Conservation (phyloP, 2,888 invertebrate genomes). For the Crepidodera aurea region DNA sequence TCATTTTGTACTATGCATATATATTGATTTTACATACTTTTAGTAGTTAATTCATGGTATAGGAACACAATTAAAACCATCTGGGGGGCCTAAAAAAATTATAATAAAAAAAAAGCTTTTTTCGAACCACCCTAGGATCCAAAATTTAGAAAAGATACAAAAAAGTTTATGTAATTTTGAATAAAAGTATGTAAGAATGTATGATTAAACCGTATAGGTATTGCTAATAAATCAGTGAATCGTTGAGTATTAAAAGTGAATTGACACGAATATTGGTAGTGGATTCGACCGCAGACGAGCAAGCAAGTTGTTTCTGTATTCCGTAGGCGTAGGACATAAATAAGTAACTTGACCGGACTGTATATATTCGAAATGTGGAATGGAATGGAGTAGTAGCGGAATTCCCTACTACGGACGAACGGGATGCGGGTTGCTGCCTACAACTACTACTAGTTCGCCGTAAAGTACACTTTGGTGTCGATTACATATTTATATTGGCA, state of each 20-base stretch:
- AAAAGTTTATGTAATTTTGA: background rate
- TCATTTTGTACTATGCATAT: no score
- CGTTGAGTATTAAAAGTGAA: background rate
- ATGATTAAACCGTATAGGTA: background rate
- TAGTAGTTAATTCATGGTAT: no score
- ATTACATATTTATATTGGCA: conserved; percentile 51
- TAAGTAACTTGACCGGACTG: conserved; percentile 42
- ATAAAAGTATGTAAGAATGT: background rate
- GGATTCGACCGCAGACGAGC: conserved; percentile 5
- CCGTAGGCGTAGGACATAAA: conserved; percentile 29
- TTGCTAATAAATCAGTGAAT: background rate
- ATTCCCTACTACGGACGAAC: conserved; percentile 37
- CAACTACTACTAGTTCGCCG: conserved; percentile 45
- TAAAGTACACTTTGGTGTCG: conserved; percentile 48
- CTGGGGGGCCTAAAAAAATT: no score
- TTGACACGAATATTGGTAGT: conserved; percentile 5
- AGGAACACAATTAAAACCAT: no score
- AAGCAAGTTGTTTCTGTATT: conserved; percentile 20
- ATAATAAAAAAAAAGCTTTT: no score
- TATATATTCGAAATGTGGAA: conserved; percentile 33
- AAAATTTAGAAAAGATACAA: no score
- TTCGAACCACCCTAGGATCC: no score
- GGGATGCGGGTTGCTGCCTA: conserved; percentile 32
- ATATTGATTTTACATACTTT: no score
- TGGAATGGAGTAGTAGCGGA: conserved; percentile 32